These are phyloP conservation scores for Agonopterix alstromeriana DNA, from an alignment of 2,888 invertebrate genomes.

Conservation along the genomic window DNA sequence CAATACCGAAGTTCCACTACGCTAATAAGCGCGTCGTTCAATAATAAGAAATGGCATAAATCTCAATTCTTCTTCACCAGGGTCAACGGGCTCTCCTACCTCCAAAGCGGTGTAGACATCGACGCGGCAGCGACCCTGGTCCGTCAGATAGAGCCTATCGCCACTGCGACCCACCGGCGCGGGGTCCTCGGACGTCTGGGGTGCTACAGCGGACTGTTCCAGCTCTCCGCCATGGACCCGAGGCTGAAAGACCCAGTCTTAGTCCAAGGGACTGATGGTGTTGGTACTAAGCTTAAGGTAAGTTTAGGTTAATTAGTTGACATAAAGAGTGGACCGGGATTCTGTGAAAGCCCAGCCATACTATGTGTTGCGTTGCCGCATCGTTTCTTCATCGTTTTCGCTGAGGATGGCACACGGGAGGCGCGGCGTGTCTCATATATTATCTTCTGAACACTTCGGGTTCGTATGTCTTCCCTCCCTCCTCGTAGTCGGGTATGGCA, in stretches of 20 bases:
- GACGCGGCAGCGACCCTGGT: constrained; percentile 93
- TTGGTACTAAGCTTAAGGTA: constrained; percentile 97
- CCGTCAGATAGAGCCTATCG: constrained; percentile 87
- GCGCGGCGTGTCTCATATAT: too few relatives aligned
- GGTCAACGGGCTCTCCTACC: constrained; percentile 87
- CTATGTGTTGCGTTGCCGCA: too few relatives aligned
- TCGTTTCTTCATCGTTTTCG: too few relatives aligned
- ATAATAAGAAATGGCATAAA: background rate
- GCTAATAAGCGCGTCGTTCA: background rate
- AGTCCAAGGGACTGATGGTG: constrained; percentile 96
- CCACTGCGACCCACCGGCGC: constrained; percentile 84
- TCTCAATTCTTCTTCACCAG: constrained; percentile 24
- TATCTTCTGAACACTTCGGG: too few relatives aligned
- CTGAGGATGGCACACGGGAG: too few relatives aligned
- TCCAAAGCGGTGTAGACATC: constrained; percentile 95
- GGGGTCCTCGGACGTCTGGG: constrained; percentile 92
- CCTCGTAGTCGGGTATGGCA: too few relatives aligned
- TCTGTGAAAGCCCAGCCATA: too few relatives aligned
- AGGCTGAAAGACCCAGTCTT: constrained; percentile 87
- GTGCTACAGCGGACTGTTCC: constrained; percentile 96
- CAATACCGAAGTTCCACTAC: too few relatives aligned
- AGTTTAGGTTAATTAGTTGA: background rate
- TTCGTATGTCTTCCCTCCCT: too few relatives aligned
- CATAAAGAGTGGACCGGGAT: background rate
- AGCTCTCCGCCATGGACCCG: constrained; percentile 81